A percentile compares a stretch with the other conserved stretches of the same genome.
These are phyloP conservation scores for Falco concolor DNA, from an alignment of 2,797 vertebrate genomes.

Conservation along the genomic window DNA sequence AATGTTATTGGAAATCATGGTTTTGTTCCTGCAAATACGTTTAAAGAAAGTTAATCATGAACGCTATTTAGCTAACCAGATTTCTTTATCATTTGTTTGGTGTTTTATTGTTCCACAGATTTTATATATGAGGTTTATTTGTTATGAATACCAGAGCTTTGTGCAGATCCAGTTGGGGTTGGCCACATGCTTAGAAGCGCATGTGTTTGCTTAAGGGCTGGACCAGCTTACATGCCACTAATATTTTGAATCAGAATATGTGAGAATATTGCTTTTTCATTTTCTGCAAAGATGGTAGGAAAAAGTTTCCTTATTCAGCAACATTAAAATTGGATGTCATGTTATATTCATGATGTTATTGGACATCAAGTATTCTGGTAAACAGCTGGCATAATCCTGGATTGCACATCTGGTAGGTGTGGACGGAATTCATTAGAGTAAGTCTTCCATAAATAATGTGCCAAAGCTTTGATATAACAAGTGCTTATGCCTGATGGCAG, in stretches of 20 bases:
- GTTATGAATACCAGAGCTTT: background rate
- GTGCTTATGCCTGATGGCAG: conserved; percentile 55
- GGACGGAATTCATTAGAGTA: conserved; percentile 65
- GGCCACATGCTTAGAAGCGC: background rate
- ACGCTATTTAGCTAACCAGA: background rate
- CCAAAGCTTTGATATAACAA: conserved; percentile 66
- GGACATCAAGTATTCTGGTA: conserved; percentile 36
- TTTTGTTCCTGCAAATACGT: background rate
- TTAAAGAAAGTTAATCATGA: background rate
- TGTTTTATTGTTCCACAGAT: background rate
- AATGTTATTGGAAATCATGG: background rate
- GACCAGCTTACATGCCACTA: background rate
- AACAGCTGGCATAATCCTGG: conserved; percentile 54
- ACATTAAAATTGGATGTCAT: conserved; percentile 30
- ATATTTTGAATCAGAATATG: background rate
- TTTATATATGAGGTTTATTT: background rate
- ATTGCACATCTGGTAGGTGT: conserved; percentile 66
- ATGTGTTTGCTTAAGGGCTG: background rate
- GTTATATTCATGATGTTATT: conserved; percentile 10
- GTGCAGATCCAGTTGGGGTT: background rate
- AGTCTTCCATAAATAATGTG: conserved; percentile 61
- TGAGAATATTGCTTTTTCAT: background rate
- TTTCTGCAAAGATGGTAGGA: background rate
- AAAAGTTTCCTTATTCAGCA: conserved; percentile 36
- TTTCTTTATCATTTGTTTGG: background rate